A percentile compares a stretch with the other conserved stretches of the same genome.
Evolutionary conservation across 2,888 invertebrate species (phyloP).

Genomic region (Spodoptera picta): DNA sequence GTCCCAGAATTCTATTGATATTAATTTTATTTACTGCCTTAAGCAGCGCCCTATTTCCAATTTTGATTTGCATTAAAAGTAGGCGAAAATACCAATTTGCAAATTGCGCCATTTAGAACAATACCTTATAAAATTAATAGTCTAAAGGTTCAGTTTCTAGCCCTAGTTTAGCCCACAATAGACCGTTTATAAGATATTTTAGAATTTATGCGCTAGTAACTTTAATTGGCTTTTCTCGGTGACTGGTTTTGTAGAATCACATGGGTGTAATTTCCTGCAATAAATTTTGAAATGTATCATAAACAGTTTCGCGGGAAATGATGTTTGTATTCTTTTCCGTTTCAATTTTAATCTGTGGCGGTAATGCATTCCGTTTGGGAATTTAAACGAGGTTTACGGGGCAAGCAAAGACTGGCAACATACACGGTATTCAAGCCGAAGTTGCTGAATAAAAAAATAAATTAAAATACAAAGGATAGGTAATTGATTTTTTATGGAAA

Average conservation of each 20-base stretch:
- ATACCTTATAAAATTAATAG: constrained; percentile 11
- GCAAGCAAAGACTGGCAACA: constrained; percentile 2
- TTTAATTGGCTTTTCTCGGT: constrained; percentile 13
- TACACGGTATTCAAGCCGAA: background rate
- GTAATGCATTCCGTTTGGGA: constrained; percentile 24
- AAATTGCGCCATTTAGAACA: constrained; percentile 21
- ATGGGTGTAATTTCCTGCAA: constrained; percentile 32
- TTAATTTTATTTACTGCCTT: too few species aligned
- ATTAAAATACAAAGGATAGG: constrained; percentile 8
- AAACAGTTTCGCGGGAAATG: constrained; percentile 26
- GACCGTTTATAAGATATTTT: constrained; percentile 1
- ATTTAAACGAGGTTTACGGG: constrained; percentile 20
- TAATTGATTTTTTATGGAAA: constrained; percentile 10
- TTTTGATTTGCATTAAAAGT: constrained; percentile 20
- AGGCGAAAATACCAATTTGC: constrained; percentile 4
- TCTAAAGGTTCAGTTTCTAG: background rate
- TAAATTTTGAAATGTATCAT: constrained; percentile 24
- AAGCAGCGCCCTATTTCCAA: background rate
- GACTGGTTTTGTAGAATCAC: constrained; percentile 6
- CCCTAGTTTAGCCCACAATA: background rate
- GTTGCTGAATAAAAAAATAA: constrained; percentile 10
- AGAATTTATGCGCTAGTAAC: constrained; percentile 9
- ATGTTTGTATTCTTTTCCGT: constrained; percentile 17
- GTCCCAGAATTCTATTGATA: too few species aligned
- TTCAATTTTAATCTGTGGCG: constrained; percentile 9